Evolutionary conservation across 2,113 vertebrate genomes (phyloP).

Genomic region (Fregetta grallaria): DNA sequence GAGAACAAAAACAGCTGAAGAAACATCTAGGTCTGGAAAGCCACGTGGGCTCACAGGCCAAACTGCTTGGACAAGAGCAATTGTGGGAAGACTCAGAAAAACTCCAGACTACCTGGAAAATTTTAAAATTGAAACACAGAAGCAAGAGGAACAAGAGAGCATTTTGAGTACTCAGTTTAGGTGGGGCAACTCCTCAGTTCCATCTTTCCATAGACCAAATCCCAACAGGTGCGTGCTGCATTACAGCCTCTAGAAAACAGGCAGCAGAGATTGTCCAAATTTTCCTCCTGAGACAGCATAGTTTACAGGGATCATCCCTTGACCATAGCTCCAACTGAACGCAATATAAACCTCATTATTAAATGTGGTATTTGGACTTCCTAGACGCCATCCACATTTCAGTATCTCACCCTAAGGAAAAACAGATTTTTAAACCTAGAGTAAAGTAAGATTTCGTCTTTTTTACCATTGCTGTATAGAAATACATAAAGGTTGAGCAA

Average conservation of each 20-base stretch:
- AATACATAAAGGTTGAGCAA: background rate
- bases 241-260: background rate
- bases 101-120: background rate
- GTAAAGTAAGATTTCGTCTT: background rate
- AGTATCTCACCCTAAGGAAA: background rate
- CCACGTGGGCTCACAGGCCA: fast-evolving
- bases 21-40: background rate
- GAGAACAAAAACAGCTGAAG: background rate
- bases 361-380: background rate
- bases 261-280: background rate
- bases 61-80: background rate
- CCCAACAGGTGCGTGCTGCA: fast-evolving
- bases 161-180: background rate
- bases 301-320: background rate
- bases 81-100: background rate
- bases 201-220: background rate
- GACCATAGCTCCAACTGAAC: background rate
- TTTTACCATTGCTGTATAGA: background rate
- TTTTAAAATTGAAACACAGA: background rate
- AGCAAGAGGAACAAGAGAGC: background rate
- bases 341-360: background rate
- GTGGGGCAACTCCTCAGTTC: background rate
- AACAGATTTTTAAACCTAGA: background rate
- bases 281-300: background rate
- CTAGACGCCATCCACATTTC: background rate